Conservation (phyloP, 2,113 vertebrate species). For the Cyphomyrus plagiostoma region DNA sequence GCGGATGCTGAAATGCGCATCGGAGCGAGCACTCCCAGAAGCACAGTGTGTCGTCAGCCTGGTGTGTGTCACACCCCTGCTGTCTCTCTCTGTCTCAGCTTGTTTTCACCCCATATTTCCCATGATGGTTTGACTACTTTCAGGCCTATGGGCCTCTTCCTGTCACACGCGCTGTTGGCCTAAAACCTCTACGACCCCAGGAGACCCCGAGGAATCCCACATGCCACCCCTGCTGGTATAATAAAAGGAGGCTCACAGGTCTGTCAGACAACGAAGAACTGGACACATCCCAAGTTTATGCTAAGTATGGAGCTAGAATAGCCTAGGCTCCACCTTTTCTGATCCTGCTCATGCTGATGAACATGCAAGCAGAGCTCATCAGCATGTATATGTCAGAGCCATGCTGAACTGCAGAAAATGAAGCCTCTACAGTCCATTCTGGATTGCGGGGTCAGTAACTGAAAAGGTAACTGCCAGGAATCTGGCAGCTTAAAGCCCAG, state of each 20-base stretch:
- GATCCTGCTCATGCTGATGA: not conserved
- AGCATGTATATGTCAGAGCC: not conserved
- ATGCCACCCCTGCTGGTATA: not conserved
- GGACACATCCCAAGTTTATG: not conserved
- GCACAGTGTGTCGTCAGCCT: not conserved
- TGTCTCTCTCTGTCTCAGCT: not conserved
- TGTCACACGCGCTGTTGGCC: not conserved
- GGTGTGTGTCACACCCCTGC: not conserved
- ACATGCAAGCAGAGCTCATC: not conserved
- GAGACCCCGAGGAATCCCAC: not conserved
- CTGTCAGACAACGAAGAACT: not conserved
- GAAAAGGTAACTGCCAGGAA: not conserved
- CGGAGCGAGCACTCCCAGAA: too few relatives aligned
- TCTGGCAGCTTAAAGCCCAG: not conserved
- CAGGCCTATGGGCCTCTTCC: not conserved
- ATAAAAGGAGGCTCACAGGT: not conserved
- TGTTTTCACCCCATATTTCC: not conserved
- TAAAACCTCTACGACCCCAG: not conserved
- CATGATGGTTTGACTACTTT: not conserved
- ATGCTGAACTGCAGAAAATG: not conserved
- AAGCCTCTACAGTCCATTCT: not conserved
- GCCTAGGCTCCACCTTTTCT: not conserved
- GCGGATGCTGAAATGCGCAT: not conserved
- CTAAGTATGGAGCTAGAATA: not conserved
- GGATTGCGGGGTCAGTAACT: not conserved